Evolutionary conservation across 2,113 vertebrate species (phyloP).

Genomic region (Lamprotornis superbus): DNA sequence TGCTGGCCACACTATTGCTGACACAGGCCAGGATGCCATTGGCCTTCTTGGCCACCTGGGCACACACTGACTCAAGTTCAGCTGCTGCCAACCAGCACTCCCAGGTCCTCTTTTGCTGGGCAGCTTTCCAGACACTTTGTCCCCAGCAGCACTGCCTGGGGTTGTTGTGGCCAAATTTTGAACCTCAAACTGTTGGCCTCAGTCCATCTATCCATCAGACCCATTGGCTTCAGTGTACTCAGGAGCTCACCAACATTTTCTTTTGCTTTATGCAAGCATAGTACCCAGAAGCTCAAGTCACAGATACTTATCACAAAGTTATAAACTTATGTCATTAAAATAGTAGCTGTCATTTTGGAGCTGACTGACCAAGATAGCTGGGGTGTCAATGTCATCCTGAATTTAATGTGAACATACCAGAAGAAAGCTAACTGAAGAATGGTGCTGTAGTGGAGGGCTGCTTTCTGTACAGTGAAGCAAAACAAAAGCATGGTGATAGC

Average conservation of each 20-base stretch:
- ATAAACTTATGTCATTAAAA: neutral
- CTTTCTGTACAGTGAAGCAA: neutral
- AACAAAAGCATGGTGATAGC: neutral
- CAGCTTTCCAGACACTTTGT: neutral
- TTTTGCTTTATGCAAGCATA: neutral
- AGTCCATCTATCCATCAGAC: neutral
- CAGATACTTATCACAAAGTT: neutral
- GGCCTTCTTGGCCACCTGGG: neutral
- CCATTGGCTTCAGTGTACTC: neutral
- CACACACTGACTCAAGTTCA: rapidly evolving
- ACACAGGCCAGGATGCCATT: neutral
- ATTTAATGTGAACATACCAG: rapidly evolving
- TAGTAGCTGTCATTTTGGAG: neutral
- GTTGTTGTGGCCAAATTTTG: neutral
- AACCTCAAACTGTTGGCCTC: neutral
- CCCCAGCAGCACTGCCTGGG: neutral
- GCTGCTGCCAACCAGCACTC: rapidly evolving
- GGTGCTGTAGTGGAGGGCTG: neutral
- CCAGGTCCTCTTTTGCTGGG: rapidly evolving
- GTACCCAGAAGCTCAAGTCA: neutral
- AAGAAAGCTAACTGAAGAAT: neutral
- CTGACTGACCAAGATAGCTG: neutral
- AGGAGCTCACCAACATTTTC: neutral
- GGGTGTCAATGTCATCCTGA: neutral
- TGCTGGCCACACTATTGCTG: neutral